Percentiles rank a stretch among this genome's conserved stretches.
phyloP scores from a whole-genome alignment of 2,888 invertebrate species.

The Protonemura montana region DNA sequence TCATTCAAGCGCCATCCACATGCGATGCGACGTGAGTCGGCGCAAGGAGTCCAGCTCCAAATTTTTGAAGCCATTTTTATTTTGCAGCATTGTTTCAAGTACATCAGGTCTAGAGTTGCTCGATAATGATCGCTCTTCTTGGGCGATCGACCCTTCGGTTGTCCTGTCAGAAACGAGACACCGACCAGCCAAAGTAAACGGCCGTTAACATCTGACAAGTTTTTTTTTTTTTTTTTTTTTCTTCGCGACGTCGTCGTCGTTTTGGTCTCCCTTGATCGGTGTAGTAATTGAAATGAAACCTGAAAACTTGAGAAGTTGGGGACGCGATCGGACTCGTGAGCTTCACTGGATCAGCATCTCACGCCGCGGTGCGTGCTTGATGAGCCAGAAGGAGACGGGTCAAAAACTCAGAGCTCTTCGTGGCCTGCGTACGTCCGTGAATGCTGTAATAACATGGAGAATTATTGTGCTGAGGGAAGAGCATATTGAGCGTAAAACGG shows the following conservation, averaged over 20 bases:
- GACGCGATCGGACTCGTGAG: background rate
- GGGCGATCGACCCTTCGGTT: constrained; percentile 26
- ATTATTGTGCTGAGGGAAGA: too few species aligned
- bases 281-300: background rate
- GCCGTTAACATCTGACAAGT: constrained; percentile 32
- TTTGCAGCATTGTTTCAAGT: constrained; percentile 9
- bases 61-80: background rate
- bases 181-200: constrained; percentile 18
- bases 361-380: background rate
- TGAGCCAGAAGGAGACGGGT: background rate
- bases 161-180: constrained; percentile 20
- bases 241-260: background rate
- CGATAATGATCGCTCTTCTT: constrained; percentile 27
- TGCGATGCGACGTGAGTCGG: background rate
- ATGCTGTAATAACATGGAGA: background rate
- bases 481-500: too few species aligned
- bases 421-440: background rate
- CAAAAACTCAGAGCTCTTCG: background rate
- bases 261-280: background rate
- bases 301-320: constrained; percentile 4
- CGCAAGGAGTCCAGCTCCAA: background rate
- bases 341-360: background rate
- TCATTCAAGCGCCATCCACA: background rate
- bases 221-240: background rate
- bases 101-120: background rate